Conservation (phyloP, 2,113 vertebrate species). For the Stigmatopora nigra region DNA sequence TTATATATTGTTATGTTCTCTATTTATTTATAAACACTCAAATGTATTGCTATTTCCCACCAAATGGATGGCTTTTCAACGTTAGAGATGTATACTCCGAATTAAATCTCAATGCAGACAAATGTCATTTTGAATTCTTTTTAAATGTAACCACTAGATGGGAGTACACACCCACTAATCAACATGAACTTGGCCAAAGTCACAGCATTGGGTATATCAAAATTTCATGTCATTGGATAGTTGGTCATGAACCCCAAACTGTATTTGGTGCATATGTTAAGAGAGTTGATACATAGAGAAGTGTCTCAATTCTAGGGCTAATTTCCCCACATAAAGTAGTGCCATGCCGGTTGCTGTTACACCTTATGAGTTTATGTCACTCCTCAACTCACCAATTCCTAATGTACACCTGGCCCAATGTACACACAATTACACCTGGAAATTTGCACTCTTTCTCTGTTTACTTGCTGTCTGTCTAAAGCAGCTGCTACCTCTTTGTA, state of each 20-base stretch:
- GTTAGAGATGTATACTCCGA: background rate
- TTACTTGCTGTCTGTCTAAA: conserved; percentile 34
- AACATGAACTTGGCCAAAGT: background rate
- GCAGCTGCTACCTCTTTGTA: conserved; percentile 50
- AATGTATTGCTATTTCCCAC: too few species aligned
- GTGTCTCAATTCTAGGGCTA: background rate
- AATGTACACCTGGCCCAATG: conserved; percentile 19
- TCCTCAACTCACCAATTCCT: conserved; percentile 16
- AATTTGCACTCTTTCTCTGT: conserved; percentile 13
- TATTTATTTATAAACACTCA: background rate
- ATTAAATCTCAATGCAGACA: background rate
- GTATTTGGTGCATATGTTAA: background rate
- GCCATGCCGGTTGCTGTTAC: background rate
- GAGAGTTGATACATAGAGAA: background rate
- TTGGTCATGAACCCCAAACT: background rate
- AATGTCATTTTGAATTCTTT: background rate
- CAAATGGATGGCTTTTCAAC: background rate
- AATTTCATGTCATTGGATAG: conserved; percentile 1
- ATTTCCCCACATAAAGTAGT: background rate
- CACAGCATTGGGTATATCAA: background rate
- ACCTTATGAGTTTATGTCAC: background rate
- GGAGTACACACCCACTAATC: conserved; percentile 30
- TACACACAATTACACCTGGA: conserved; percentile 15
- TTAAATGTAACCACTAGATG: conserved; percentile 45
- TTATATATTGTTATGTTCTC: background rate